Percentiles rank a stretch among this genome's conserved stretches.
phyloP scores from a whole-genome alignment of 2,888 invertebrate genomes.

The Harpalus rubripes region DNA sequence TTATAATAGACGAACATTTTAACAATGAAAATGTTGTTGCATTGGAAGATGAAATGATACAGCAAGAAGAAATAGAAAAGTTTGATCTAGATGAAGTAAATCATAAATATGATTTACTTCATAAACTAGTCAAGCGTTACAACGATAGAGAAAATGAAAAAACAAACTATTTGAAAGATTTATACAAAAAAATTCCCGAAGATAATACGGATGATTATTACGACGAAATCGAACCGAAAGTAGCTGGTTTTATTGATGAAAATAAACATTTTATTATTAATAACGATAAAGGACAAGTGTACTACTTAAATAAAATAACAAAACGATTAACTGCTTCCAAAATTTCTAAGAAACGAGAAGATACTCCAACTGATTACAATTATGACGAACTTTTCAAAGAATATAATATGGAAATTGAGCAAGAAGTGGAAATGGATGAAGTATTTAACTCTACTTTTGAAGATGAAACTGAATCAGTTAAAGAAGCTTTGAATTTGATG shows the following conservation, averaged over 20 bases:
- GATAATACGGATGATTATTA: slow-evolving; percentile 69
- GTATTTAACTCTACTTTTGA: slow-evolving; percentile 76
- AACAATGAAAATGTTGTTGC: slow-evolving; percentile 75
- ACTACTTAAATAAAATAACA: slow-evolving; percentile 69
- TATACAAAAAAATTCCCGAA: slow-evolving; percentile 40
- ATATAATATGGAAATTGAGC: slow-evolving; percentile 77
- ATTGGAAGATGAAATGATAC: slow-evolving; percentile 77
- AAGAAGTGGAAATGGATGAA: slow-evolving; percentile 74
- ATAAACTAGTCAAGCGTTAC: slow-evolving; percentile 73
- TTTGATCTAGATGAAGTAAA: slow-evolving; percentile 71
- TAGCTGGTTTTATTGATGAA: slow-evolving; percentile 69
- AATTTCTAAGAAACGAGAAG: slow-evolving; percentile 53
- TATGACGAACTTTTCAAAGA: slow-evolving; percentile 77
- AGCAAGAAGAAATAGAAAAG: slow-evolving; percentile 71
- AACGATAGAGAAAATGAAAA: slow-evolving; percentile 70
- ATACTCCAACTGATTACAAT: slow-evolving; percentile 75
- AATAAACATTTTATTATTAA: slow-evolving; percentile 65
- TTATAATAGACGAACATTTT: slow-evolving; percentile 74
- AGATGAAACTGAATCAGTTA: slow-evolving; percentile 75
- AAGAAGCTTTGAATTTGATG: slow-evolving; percentile 75
- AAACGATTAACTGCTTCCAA: slow-evolving; percentile 59
- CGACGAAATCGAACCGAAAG: slow-evolving; percentile 72
- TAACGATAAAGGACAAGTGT: slow-evolving; percentile 69
- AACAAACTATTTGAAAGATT: slow-evolving; percentile 61
- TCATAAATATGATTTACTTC: slow-evolving; percentile 74